Percentiles rank a stretch among this genome's conserved stretches.
Conservation (phyloP, 1,140 invertebrate species). For the Gyrodactylus bullatarudis region DNA sequence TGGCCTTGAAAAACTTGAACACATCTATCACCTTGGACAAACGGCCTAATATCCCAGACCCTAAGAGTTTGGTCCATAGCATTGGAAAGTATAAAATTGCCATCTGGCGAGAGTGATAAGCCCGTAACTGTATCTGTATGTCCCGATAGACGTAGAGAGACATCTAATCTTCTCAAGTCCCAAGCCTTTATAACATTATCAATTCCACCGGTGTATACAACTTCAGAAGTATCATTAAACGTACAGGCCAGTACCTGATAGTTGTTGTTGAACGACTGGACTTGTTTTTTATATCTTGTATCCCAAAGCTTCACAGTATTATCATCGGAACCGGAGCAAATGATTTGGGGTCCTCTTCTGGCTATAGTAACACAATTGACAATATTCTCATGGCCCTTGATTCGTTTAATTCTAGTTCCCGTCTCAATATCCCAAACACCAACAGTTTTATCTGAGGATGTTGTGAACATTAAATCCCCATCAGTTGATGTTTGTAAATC, state of each 20-base stretch:
- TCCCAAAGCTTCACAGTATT: constrained; percentile 39
- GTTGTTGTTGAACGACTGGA: constrained; percentile 37
- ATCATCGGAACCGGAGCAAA: constrained; percentile 78
- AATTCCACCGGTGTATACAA: constrained; percentile 52
- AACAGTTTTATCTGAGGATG: constrained; percentile 67
- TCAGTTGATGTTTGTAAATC: constrained; percentile 80
- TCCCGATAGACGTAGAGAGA: constrained; percentile 45
- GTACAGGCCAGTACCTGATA: constrained; percentile 57
- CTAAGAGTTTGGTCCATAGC: constrained; percentile 66
- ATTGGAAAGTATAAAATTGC: constrained; percentile 64
- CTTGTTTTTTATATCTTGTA: constrained; percentile 39
- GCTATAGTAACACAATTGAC: constrained; percentile 32
- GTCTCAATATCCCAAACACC: constrained; percentile 70
- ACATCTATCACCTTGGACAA: constrained; percentile 42
- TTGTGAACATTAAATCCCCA: constrained; percentile 32
- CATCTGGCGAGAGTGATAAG: constrained; percentile 57
- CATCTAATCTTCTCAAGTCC: constrained; percentile 62
- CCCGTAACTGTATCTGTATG: constrained; percentile 82
- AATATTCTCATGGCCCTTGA: constrained; percentile 53
- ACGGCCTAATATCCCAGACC: constrained; percentile 36
- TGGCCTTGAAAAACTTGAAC: constrained; percentile 64
- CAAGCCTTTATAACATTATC: constrained; percentile 88
- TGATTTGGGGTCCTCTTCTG: constrained; percentile 44
- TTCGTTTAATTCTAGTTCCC: constrained; percentile 48
- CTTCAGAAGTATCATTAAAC: constrained; percentile 79